Base-by-base conservation (phyloP, 1,140 invertebrate species). In the Teleogryllus occipitalis region DNA sequence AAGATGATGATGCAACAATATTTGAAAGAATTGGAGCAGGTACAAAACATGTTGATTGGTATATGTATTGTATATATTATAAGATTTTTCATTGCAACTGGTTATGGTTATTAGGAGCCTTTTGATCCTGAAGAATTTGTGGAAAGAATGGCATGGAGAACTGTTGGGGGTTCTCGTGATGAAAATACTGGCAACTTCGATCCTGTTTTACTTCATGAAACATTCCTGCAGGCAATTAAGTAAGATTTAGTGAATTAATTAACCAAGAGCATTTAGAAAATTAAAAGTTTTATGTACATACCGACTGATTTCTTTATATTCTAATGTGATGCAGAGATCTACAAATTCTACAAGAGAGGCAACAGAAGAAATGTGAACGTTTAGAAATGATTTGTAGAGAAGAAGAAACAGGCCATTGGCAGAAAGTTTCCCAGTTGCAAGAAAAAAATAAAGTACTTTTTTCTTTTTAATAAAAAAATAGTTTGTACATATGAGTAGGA, bases 81-180 rank as follows among this genome's bases (percentile, higher is more conserved):
- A 10, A 8, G 14, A 39, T 8, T 39, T 21, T 76, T 5, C 8
- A 47, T 47, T 75, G 39, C n/a, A 75, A 12, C 7, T 75, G n/a
- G 5, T 75, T 22, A 7, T 75, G 15, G 12, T 76, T 14, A 85
- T 81, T 82, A 95, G 95, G 96, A 98, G 85, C 96, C 97, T 0
- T 99, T 98, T 87, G 96, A 98, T 89, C 92, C 96, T 39, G 95
- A 97, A 86, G 97, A 98, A 84, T 99, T 99, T 90, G 97, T 99
- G 1, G 98, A 99, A 87, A 89, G 97, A 80, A 88, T 99, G 82
- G 97, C 97, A 80, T 97, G 97, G 93, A 90, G 96, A 84, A 96
- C 96, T 65, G 94, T 96, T 82, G 92, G 92, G 81, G 95, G 95
- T 84, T 91, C 90, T 49, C 90, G 89, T 22, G 87, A 90, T 78